phyloP scores from a whole-genome alignment of 2,888 invertebrate genomes.

The Lutraria lutraria region DNA sequence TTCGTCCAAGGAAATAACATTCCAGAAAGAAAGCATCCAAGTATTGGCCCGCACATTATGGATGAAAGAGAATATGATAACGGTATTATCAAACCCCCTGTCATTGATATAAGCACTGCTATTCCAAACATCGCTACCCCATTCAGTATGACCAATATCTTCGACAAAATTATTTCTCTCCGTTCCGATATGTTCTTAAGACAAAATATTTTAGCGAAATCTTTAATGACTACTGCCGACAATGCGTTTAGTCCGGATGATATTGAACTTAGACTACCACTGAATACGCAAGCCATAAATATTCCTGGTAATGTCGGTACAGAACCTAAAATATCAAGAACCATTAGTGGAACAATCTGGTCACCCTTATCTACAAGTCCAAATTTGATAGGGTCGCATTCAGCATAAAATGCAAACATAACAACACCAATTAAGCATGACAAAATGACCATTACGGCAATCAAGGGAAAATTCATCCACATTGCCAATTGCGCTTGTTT shows the following conservation, averaged over 20 bases:
- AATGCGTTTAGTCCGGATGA: slow-evolving; percentile 59
- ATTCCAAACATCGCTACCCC: slow-evolving; percentile 41
- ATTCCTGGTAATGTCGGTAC: slow-evolving; percentile 94
- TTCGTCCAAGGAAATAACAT: slow-evolving; percentile 88
- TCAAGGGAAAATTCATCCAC: slow-evolving; percentile 51
- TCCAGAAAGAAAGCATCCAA: slow-evolving; percentile 81
- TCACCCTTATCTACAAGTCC: slow-evolving; percentile 40
- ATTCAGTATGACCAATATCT: slow-evolving; percentile 34
- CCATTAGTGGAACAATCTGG: slow-evolving; percentile 88
- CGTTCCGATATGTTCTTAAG: background rate
- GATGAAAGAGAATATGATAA: slow-evolving; percentile 79
- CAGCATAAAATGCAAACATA: slow-evolving; percentile 57
- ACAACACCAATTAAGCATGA: slow-evolving; percentile 48
- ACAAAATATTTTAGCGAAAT: slow-evolving; percentile 46
- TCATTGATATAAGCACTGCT: slow-evolving; percentile 45
- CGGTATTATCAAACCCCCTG: slow-evolving; percentile 75
- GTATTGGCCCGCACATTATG: slow-evolving; percentile 79
- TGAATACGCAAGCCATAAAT: slow-evolving; percentile 97
- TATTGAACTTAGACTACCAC: slow-evolving; percentile 93
- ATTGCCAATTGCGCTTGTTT: slow-evolving; percentile 89
- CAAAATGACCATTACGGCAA: slow-evolving; percentile 32
- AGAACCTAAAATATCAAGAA: slow-evolving; percentile 92
- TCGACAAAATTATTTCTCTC: slow-evolving; percentile 35
- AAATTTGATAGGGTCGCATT: slow-evolving; percentile 53
- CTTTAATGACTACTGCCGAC: slow-evolving; percentile 50